phyloP scores from a whole-genome alignment of 2,113 vertebrate genomes.

The Esox niger region DNA sequence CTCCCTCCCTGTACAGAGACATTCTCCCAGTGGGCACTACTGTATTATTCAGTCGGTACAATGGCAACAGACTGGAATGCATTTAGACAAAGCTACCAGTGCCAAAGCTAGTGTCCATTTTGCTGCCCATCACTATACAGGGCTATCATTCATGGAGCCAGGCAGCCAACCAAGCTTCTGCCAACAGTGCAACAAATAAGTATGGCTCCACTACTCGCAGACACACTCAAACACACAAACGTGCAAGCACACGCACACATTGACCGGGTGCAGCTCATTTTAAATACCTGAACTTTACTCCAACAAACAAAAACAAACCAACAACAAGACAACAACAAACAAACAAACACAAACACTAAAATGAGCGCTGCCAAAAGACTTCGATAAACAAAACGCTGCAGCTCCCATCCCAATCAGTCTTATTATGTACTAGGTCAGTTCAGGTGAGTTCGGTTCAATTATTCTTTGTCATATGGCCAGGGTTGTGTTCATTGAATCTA shows the following conservation, averaged over 20 bases:
- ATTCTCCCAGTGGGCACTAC: not conserved
- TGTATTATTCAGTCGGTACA: not conserved
- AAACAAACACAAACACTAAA: slow-evolving; percentile 18
- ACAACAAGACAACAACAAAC: not conserved
- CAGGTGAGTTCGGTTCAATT: not conserved
- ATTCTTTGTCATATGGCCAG: not conserved
- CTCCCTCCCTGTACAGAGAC: not conserved
- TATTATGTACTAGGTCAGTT: not conserved
- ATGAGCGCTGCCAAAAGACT: not conserved
- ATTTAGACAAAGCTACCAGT: not conserved
- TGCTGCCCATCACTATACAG: not conserved
- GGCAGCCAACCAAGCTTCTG: not conserved
- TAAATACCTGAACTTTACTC: not conserved
- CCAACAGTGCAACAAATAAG: not conserved
- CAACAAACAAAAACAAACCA: not conserved
- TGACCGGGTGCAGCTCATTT: not conserved
- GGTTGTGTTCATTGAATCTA: not conserved
- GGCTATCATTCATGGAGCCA: not conserved
- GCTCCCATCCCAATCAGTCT: not conserved
- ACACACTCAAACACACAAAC: no score
- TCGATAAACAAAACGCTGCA: slow-evolving; percentile 13
- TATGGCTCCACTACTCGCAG: no score
- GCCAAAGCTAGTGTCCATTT: not conserved
- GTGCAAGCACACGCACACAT: no score
- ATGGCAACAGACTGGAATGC: not conserved